Conservation (phyloP, 2,797 vertebrate genomes). For the Coracias cyanogaster region DNA sequence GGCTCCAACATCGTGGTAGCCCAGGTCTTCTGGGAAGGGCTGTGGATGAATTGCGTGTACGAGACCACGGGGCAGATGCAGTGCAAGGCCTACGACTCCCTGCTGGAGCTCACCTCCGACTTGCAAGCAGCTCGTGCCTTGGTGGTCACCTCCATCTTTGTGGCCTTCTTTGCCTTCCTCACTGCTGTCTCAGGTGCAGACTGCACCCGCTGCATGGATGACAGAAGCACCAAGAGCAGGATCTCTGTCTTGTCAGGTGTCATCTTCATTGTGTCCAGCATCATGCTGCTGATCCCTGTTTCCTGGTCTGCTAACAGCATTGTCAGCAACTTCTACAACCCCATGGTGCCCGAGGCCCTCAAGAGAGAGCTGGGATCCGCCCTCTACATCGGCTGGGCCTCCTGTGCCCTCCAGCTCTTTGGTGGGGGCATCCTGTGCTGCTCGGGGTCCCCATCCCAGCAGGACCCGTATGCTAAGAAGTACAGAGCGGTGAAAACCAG, state of each 20-base stretch:
- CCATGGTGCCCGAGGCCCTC: constrained; percentile 84
- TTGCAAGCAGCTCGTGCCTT: constrained; percentile 85
- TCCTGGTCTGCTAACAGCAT: constrained; percentile 87
- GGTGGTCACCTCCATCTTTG: constrained; percentile 83
- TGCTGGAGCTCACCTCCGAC: constrained; percentile 86
- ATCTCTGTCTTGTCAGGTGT: constrained; percentile 80
- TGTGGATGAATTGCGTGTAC: constrained; percentile 90
- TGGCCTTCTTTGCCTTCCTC: constrained; percentile 82
- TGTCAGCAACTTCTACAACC: constrained; percentile 88
- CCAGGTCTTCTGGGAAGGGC: constrained; percentile 90
- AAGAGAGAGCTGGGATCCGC: constrained; percentile 88
- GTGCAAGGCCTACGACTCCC: constrained; percentile 88
- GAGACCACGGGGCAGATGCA: constrained; percentile 90
- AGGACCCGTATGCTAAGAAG: constrained; percentile 58
- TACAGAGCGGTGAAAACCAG: constrained; percentile 75
- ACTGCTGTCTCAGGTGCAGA: constrained; percentile 81
- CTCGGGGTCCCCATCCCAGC: constrained; percentile 70
- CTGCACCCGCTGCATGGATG: constrained; percentile 85
- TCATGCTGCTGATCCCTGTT: constrained; percentile 80
- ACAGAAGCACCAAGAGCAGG: constrained; percentile 75
- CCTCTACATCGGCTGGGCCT: constrained; percentile 87
- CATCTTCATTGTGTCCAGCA: constrained; percentile 81
- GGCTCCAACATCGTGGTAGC: constrained; percentile 88
- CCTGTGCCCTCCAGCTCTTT: constrained; percentile 82
- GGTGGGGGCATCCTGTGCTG: constrained; percentile 83